Conservation (phyloP, 2,888 invertebrate species). For the Cylloceria caligata region DNA sequence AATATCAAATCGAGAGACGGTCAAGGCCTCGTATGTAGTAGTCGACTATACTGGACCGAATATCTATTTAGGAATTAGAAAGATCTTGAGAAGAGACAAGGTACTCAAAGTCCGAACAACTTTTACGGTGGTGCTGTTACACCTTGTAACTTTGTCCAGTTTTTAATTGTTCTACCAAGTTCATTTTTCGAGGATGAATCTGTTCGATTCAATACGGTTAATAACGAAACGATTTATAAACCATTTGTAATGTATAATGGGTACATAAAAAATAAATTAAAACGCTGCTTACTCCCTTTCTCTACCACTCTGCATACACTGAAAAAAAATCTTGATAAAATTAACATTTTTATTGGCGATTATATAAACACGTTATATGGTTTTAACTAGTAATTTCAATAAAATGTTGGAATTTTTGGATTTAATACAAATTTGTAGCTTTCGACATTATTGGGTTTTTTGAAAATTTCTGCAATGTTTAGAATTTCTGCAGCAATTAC, state of each 20-base stretch:
- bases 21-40: slow-evolving; percentile 70
- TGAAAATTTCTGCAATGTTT: too few species aligned
- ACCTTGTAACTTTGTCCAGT: neutral
- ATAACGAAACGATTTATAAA: neutral
- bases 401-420: too few species aligned
- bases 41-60: neutral
- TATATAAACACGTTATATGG: too few species aligned
- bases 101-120: neutral
- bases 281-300: too few species aligned
- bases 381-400: too few species aligned
- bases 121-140: neutral
- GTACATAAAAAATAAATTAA: too few species aligned
- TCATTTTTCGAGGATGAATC: slow-evolving; percentile 6
- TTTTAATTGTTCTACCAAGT: neutral
- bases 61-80: slow-evolving; percentile 15
- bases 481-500: too few species aligned
- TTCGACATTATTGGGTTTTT: neutral
- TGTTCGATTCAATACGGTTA: neutral
- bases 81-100: slow-evolving; percentile 12
- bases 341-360: too few species aligned
- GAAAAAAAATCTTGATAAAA: too few species aligned
- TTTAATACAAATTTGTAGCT: too few species aligned
- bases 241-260: neutral
- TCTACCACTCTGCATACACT: too few species aligned
- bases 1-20: slow-evolving; percentile 72